Conservation (phyloP, 2,888 invertebrate genomes). For the Ellobium chinense region DNA sequence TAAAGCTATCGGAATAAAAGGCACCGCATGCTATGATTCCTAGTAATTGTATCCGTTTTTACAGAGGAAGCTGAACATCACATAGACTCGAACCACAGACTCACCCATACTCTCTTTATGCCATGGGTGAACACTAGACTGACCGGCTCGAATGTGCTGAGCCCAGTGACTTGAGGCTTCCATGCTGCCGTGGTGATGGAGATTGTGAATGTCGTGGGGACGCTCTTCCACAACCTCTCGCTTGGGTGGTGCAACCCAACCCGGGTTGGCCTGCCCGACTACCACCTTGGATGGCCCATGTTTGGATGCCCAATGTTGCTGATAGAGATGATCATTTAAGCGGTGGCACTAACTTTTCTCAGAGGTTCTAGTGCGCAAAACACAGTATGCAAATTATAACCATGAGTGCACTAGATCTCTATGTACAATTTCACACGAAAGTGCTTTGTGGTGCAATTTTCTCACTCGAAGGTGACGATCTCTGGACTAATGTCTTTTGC, state of each 20-base stretch:
- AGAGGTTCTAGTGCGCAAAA: background rate
- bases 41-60: too few species aligned
- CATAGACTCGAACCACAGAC: background rate
- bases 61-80: too few species aligned
- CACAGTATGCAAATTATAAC: background rate
- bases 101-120: constrained; percentile 32
- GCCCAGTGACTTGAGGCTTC: constrained; percentile 17
- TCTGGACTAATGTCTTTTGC: too few species aligned
- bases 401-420: too few species aligned
- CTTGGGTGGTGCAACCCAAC: constrained; percentile 10
- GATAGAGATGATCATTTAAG: too few species aligned
- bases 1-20: too few species aligned
- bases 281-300: constrained; percentile 22
- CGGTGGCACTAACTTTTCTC: too few species aligned
- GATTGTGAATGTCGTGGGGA: background rate
- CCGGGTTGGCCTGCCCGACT: background rate
- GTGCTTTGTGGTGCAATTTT: too few species aligned
- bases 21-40: too few species aligned
- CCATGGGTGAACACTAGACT: constrained; percentile 14
- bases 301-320: background rate
- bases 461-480: too few species aligned
- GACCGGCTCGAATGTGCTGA: constrained; percentile 4
- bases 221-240: constrained; percentile 6
- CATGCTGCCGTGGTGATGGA: constrained; percentile 17
- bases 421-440: too few species aligned